Evolutionary conservation across 2,888 invertebrate genomes (phyloP).

Genomic region (Anorthoa munda): DNA sequence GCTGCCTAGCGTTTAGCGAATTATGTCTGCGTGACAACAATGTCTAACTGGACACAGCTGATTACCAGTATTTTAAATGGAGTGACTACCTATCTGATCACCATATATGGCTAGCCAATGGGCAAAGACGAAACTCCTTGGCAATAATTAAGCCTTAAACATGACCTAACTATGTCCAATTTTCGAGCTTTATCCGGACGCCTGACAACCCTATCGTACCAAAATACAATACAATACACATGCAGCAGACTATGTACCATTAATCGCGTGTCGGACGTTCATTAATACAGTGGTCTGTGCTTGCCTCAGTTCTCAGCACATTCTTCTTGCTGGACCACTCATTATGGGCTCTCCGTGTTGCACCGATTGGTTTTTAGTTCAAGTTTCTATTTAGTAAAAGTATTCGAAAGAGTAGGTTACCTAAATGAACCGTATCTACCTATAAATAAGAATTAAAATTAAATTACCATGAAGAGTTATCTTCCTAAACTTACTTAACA

Average conservation of each 20-base stretch:
- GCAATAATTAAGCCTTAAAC: too few relatives aligned
- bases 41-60: too few relatives aligned
- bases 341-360: conserved; percentile 31
- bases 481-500: too few relatives aligned
- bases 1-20: too few relatives aligned
- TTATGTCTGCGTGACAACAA: too few relatives aligned
- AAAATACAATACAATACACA: conserved; percentile 31
- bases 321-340: conserved; percentile 45
- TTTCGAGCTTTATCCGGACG: not conserved
- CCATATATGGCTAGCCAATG: too few relatives aligned
- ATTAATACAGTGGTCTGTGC: conserved; percentile 53
- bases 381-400: not conserved
- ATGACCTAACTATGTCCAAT: not conserved
- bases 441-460: not conserved
- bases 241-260: conserved; percentile 31
- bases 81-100: too few relatives aligned
- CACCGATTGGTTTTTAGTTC: conserved; percentile 22
- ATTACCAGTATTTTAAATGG: too few relatives aligned
- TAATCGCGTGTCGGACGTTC: conserved; percentile 52
- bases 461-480: not conserved
- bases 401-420: not conserved
- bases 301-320: conserved; percentile 50
- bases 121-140: too few relatives aligned
- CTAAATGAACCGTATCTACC: not conserved
- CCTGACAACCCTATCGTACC: not conserved